phyloP scores from a whole-genome alignment of 2,888 invertebrate species.

The Heliconius sara region DNA sequence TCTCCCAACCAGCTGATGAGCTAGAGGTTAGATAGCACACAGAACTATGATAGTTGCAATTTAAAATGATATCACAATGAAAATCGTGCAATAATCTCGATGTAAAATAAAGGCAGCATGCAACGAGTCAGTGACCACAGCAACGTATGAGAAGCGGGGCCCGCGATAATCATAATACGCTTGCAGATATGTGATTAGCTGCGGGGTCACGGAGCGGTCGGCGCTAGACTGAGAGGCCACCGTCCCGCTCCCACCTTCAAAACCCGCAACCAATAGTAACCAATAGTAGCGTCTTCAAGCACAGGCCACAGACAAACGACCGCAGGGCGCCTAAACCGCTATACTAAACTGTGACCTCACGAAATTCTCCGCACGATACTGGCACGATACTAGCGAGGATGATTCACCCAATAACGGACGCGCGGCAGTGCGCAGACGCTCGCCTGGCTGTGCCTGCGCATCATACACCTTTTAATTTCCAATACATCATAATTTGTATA shows the following conservation, averaged over 20 bases:
- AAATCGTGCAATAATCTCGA: constrained; percentile 48
- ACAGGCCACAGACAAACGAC: constrained; percentile 70
- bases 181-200: constrained; percentile 83
- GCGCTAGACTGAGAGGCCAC: constrained; percentile 73
- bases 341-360: constrained; percentile 84
- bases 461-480: constrained; percentile 28
- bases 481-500: constrained; percentile 20
- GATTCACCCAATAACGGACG: constrained; percentile 80
- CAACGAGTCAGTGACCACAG: constrained; percentile 77
- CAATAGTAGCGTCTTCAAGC: constrained; percentile 52
- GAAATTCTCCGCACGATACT: constrained; percentile 81
- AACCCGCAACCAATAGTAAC: constrained; percentile 33
- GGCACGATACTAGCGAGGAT: constrained; percentile 62
- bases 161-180: constrained; percentile 82
- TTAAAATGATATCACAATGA: constrained; percentile 42
- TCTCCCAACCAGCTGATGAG: constrained; percentile 7
- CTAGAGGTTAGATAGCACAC: constrained; percentile 26
- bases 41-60: constrained; percentile 37
- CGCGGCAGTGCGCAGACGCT: constrained; percentile 60
- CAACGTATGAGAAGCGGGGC: constrained; percentile 76
- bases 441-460: constrained; percentile 55
- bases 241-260: constrained; percentile 59
- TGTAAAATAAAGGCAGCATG: constrained; percentile 58
- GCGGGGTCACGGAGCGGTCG: constrained; percentile 82
- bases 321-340: constrained; percentile 82